Conservation (phyloP, 1,140 invertebrate species). For the Drosophila eugracilis region DNA sequence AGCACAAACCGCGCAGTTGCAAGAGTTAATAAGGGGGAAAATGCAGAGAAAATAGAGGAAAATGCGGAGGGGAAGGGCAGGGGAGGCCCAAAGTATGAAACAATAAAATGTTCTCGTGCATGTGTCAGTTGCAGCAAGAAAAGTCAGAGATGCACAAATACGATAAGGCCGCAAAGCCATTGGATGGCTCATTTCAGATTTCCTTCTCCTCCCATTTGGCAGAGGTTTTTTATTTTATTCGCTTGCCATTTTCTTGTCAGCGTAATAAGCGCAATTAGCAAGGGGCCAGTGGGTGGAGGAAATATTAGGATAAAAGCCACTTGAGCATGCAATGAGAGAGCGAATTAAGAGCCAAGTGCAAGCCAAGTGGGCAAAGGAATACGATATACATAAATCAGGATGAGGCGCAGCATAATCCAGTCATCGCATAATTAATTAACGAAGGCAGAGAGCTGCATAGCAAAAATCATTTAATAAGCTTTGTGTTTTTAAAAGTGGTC, state of each 20-base stretch:
- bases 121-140: background rate
- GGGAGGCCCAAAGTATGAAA: background rate
- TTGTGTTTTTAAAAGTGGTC: too few relatives aligned
- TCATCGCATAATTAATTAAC: constrained; percentile 10
- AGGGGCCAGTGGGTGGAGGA: constrained; percentile 4
- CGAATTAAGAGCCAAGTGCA: constrained; percentile 16
- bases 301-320: background rate
- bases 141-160: background rate
- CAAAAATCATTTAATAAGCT: background rate
- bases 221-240: constrained; percentile 12
- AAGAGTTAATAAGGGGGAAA: constrained; percentile 2
- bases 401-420: constrained; percentile 20
- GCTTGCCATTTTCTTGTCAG: constrained; percentile 21
- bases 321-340: constrained; percentile 1
- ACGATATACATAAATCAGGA: constrained; percentile 13
- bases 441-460: background rate
- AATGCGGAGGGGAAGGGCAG: background rate
- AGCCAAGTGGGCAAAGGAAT: constrained; percentile 7
- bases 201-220: background rate
- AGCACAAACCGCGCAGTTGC: constrained; percentile 18
- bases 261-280: constrained; percentile 75
- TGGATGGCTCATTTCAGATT: constrained; percentile 20
- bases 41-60: background rate
- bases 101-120: constrained; percentile 1
- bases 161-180: constrained; percentile 13